Base-by-base conservation (phyloP, 2,797 vertebrate genomes). In the Amblyopsis hoosieri region DNA sequence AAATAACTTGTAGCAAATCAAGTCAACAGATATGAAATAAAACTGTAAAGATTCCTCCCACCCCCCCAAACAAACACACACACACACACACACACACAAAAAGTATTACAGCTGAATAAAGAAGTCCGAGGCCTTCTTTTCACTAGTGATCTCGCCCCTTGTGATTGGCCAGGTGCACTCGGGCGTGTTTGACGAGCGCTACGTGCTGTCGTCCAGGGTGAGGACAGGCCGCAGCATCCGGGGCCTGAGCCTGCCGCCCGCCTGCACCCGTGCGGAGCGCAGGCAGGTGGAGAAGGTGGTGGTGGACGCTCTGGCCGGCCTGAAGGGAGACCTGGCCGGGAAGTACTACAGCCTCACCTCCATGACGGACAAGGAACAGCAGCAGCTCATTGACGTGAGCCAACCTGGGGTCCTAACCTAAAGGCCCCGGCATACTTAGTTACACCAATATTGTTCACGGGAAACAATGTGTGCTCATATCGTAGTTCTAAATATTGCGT, bases 171-270 rank as follows among this genome's bases (percentile, higher is more conserved):
- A 99, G 97, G 88, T 98, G 67, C 93, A 92, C 1, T 94, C 92
- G 0, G 97, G 96, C 8, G 57, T 89, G 3, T 98, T 99, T 0
- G 97, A 99, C 13, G 96, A 97, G 12, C 94, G 95, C 57, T 99
- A 98, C 0, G 98, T 99, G 74, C 88, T 99, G 76, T 99, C 97
- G 0, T 98, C 96, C 1, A 93, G 97, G 15, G 97, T 98, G 63
- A 93, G 97, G 76, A 99, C 97, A 0, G 97, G 97, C n/a, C 96
- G 97, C 79, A 98, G 97, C 61, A 97, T 99, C 85, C 93, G 97
- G 0, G 97, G 97, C 42, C 94, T 99, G 66, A 96, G 97, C 78
- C 80, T 99, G 64, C 97, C 97, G 0, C 97, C 98, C 0, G 96
- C 95, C 66, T 98, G 97, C 81, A 95, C 94, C 12, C 91, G 97